A percentile compares a stretch with the other conserved stretches of the same genome.
These are phyloP conservation scores for Epicampocera succincta DNA, from an alignment of 2,888 invertebrate genomes.

Conservation along the genomic window DNA sequence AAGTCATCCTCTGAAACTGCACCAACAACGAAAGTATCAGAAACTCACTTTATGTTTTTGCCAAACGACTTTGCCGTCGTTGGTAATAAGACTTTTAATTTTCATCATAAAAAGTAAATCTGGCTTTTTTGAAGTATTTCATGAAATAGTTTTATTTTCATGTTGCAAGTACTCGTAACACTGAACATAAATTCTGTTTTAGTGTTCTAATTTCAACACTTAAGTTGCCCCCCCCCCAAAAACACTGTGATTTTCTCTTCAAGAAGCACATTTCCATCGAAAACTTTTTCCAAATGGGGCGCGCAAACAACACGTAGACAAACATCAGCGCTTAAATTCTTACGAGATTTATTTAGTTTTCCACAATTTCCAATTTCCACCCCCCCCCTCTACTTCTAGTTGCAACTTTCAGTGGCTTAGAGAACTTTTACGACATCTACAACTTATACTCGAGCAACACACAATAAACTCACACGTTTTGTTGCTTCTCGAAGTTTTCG, in stretches of 20 bases:
- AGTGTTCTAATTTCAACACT: not conserved
- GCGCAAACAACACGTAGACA: slow-evolving; percentile 13
- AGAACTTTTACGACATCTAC: slow-evolving; percentile 44
- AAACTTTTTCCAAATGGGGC: not conserved
- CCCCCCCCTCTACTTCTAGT: not conserved
- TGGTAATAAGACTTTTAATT: too few species aligned
- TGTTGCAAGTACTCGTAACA: not conserved
- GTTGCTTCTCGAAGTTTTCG: not conserved
- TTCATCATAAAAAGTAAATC: not conserved
- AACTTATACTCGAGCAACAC: not conserved
- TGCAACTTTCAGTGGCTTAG: slow-evolving; percentile 34
- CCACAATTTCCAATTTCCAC: not conserved
- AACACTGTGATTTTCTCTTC: not conserved
- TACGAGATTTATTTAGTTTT: slow-evolving; percentile 15
- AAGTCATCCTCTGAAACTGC: too few species aligned
- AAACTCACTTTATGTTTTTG: too few species aligned
- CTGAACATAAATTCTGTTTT: slow-evolving; percentile 7
- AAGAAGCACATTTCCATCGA: not conserved
- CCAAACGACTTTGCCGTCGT: too few species aligned
- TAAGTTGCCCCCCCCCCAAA: not conserved
- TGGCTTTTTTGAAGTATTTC: not conserved
- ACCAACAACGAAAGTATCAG: too few species aligned
- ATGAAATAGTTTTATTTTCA: not conserved
- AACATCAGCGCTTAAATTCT: slow-evolving; percentile 14
- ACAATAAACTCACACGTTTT: not conserved